Percentiles rank a stretch among this genome's conserved stretches.
Evolutionary conservation across 2,113 vertebrate genomes (phyloP).

Genomic region (Melanotaenia duboulayi): DNA sequence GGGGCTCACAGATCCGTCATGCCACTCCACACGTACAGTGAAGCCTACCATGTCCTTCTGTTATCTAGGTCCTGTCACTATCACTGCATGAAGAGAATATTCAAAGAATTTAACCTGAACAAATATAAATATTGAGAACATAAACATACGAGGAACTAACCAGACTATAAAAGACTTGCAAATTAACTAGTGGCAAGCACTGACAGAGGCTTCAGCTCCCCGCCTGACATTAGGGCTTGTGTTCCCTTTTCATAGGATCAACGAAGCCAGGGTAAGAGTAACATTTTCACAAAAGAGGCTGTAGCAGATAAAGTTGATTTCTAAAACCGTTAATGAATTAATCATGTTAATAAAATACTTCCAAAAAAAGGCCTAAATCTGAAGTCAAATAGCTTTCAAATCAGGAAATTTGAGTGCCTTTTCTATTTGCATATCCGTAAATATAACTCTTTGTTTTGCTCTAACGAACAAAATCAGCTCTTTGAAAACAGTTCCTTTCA

Average conservation of each 20-base stretch:
- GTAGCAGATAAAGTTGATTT: background rate
- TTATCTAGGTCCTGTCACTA: slow-evolving; percentile 35
- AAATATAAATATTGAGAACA: background rate
- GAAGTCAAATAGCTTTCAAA: too few species aligned
- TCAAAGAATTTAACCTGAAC: slow-evolving; percentile 28
- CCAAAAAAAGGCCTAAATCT: background rate
- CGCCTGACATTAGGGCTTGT: slow-evolving; percentile 6
- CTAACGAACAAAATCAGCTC: too few species aligned
- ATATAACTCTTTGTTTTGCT: too few species aligned
- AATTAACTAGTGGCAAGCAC: slow-evolving; percentile 32
- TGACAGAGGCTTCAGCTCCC: slow-evolving; percentile 20
- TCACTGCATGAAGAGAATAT: background rate
- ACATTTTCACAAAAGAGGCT: background rate
- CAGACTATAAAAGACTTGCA: slow-evolving; percentile 39
- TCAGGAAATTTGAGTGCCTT: too few species aligned
- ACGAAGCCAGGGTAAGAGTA: slow-evolving; percentile 4
- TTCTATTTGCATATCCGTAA: too few species aligned
- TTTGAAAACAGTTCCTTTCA: too few species aligned
- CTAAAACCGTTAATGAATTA: background rate
- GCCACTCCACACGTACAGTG: slow-evolving; percentile 41
- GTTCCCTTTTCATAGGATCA: slow-evolving; percentile 11
- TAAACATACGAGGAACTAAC: background rate
- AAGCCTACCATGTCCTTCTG: slow-evolving; percentile 56
- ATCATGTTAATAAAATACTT: background rate
- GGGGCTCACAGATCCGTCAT: slow-evolving; percentile 47